Evolutionary conservation across 2,797 vertebrate species (phyloP).

Genomic region (Hemitrygon akajei): DNA sequence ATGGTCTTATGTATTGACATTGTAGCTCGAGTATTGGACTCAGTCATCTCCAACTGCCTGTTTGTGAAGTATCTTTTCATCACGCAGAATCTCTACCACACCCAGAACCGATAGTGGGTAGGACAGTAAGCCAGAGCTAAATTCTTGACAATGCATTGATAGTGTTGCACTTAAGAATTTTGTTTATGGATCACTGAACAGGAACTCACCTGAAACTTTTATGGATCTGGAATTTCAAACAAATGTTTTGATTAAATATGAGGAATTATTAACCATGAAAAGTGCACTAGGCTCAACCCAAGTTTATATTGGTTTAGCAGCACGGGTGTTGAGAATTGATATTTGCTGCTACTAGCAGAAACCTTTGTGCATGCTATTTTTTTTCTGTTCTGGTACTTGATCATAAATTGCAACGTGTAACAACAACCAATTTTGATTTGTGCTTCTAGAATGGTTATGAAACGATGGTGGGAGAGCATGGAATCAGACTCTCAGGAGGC

Average conservation of each 20-base stretch:
- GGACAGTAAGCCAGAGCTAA: background rate
- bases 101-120: no score
- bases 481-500: slow-evolving; percentile 35
- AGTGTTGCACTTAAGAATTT: background rate
- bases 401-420: background rate
- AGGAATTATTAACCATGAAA: background rate
- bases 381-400: background rate
- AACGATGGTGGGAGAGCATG: slow-evolving; percentile 34
- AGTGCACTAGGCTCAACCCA: background rate
- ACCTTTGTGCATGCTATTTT: background rate
- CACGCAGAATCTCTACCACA: background rate
- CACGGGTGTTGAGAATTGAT: background rate
- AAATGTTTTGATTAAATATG: background rate
- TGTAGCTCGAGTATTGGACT: no score
- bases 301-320: background rate
- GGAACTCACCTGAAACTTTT: background rate
- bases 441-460: slow-evolving; percentile 31
- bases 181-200: background rate
- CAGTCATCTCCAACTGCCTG: no score
- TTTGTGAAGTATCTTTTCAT: background rate
- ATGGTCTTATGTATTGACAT: no score
- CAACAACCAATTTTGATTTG: background rate
- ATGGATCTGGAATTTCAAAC: background rate
- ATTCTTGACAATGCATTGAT: background rate
- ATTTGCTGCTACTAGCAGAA: background rate